These are phyloP conservation scores for Aspidapion aeneum DNA, from an alignment of 2,888 invertebrate species.

Conservation along the genomic window DNA sequence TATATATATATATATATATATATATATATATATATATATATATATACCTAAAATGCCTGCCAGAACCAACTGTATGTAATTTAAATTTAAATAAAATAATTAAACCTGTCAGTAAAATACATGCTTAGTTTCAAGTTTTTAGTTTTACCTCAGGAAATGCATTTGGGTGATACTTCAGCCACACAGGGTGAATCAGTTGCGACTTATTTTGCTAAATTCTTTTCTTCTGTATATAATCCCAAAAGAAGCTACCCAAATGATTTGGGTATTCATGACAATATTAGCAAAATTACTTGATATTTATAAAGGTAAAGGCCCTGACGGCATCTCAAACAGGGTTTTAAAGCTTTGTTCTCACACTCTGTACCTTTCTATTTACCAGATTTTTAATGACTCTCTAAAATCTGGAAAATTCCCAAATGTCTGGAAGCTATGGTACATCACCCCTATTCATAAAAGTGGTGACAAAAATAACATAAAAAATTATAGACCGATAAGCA, in stretches of 20 bases:
- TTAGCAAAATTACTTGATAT: not conserved
- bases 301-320: not conserved
- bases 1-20: too few species aligned
- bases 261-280: not conserved
- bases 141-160: too few species aligned
- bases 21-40: too few species aligned
- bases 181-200: not conserved
- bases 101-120: too few species aligned
- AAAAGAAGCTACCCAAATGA: not conserved
- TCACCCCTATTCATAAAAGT: not conserved
- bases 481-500: not conserved
- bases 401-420: too few species aligned
- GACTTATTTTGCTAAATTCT: not conserved
- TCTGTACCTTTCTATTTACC: not conserved
- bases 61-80: too few species aligned
- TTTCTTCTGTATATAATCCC: not conserved
- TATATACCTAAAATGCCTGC: too few species aligned
- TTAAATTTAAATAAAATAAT: too few species aligned
- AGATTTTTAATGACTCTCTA: not conserved
- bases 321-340: not conserved
- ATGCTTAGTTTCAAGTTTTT: too few species aligned
- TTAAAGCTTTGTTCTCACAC: not conserved
- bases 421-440: too few species aligned
- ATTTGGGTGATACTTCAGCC: not conserved
- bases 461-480: not conserved